Evolutionary conservation across 2,888 invertebrate species (phyloP).

Genomic region (Carcina quercana): DNA sequence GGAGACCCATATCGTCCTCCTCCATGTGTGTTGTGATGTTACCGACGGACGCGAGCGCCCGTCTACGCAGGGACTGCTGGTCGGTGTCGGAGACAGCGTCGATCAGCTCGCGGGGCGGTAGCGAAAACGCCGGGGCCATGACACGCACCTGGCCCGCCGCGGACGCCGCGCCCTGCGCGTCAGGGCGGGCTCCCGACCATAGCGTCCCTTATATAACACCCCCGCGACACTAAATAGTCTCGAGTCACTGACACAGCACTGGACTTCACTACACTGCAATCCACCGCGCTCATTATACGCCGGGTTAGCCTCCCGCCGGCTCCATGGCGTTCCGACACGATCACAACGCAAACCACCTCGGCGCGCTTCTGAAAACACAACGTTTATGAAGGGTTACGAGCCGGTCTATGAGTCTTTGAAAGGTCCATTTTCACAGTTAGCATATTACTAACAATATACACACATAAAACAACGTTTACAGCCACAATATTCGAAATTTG

Average conservation of each 20-base stretch:
- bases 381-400: constrained; percentile 49
- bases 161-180: constrained; percentile 55
- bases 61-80: constrained; percentile 40
- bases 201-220: constrained; percentile 58
- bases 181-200: constrained; percentile 58
- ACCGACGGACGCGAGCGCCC: constrained; percentile 68
- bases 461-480: constrained; percentile 25
- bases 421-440: constrained; percentile 20
- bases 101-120: constrained; percentile 68
- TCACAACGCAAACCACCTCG: constrained; percentile 34
- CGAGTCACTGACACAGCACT: constrained; percentile 39
- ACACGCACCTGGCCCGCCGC: constrained; percentile 78
- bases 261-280: constrained; percentile 36
- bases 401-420: constrained; percentile 43
- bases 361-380: constrained; percentile 65
- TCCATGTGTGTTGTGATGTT: constrained; percentile 72
- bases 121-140: constrained; percentile 96
- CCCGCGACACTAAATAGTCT: constrained; percentile 31
- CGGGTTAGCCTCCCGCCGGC: constrained; percentile 53
- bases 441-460: constrained; percentile 19
- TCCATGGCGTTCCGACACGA: constrained; percentile 41
- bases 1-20: constrained; percentile 75
- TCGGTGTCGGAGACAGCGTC: constrained; percentile 37
- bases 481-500: constrained; percentile 55
- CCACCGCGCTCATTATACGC: constrained; percentile 33